Conservation (phyloP, 2,888 invertebrate species). For the Lepetodrilus schrolli region DNA sequence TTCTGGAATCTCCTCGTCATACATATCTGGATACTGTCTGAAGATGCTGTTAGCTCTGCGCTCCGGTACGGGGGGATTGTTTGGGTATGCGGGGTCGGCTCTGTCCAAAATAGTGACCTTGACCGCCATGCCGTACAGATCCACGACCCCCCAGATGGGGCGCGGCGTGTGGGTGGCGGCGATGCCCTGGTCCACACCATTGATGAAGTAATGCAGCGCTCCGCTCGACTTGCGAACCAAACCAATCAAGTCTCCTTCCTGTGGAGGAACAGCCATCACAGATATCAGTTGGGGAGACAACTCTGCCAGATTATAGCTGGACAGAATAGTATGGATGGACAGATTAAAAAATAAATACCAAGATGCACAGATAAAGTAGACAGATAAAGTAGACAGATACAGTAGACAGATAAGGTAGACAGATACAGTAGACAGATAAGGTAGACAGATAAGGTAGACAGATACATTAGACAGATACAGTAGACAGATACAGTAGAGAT, state of each 20-base stretch:
- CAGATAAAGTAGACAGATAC: too few relatives aligned
- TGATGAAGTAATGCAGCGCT: slow-evolving; percentile 92
- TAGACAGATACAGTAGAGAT: too few relatives aligned
- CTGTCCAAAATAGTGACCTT: slow-evolving; percentile 72
- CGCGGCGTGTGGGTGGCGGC: slow-evolving; percentile 88
- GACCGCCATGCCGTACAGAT: slow-evolving; percentile 83
- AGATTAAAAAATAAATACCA: too few relatives aligned
- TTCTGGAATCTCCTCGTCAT: slow-evolving; percentile 56
- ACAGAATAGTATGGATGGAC: too few relatives aligned
- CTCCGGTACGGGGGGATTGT: slow-evolving; percentile 49
- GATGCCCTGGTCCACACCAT: slow-evolving; percentile 87
- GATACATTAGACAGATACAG: too few relatives aligned
- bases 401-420: too few relatives aligned
- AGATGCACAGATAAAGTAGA: too few relatives aligned
- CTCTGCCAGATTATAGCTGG: too few relatives aligned
- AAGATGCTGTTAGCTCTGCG: slow-evolving; percentile 51
- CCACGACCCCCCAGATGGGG: slow-evolving; percentile 94
- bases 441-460: too few relatives aligned
- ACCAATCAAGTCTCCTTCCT: slow-evolving; percentile 93
- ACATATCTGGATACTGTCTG: slow-evolving; percentile 60
- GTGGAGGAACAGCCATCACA: too few relatives aligned
- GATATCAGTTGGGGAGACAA: too few relatives aligned
- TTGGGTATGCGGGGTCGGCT: slow-evolving; percentile 58
- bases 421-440: too few relatives aligned
- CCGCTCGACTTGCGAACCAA: slow-evolving; percentile 90